A percentile compares a stretch with the other conserved stretches of the same genome.
Conservation (phyloP, 2,888 invertebrate species). For the Thereva unica region DNA sequence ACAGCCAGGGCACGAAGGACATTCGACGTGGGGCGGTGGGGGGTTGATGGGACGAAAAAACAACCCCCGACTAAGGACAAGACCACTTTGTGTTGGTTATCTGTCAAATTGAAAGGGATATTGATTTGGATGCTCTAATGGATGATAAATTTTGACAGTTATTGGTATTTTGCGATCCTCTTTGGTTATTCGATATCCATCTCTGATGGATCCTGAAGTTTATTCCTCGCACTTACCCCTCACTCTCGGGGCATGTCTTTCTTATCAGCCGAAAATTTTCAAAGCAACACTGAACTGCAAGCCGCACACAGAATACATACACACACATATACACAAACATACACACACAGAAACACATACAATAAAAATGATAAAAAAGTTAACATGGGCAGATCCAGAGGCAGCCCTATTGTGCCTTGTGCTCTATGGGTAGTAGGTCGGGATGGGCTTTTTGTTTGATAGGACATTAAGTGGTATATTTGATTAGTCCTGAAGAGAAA, state of each 20-base stretch:
- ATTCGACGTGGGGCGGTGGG: too few relatives aligned
- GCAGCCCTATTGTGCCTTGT: background rate
- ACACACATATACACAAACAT: background rate
- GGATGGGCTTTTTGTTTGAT: slow-evolving; percentile 26
- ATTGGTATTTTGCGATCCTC: slow-evolving; percentile 39
- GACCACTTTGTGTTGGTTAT: slow-evolving; percentile 26
- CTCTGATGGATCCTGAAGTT: slow-evolving; percentile 16
- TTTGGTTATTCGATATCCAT: slow-evolving; percentile 34
- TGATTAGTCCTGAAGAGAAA: slow-evolving; percentile 29
- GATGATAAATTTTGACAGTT: slow-evolving; percentile 41
- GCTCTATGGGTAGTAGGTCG: background rate
- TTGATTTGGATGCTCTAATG: slow-evolving; percentile 38
- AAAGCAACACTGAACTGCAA: slow-evolving; percentile 4
- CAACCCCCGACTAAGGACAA: background rate
- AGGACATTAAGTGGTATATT: slow-evolving; percentile 35
- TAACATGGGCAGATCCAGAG: background rate
- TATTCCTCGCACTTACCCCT: background rate
- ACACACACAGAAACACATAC: background rate
- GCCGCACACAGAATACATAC: background rate
- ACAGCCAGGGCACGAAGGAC: too few relatives aligned
- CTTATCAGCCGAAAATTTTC: slow-evolving; percentile 1
- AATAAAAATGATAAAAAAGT: background rate
- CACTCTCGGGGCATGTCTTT: background rate
- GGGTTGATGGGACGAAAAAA: too few relatives aligned
- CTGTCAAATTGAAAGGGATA: slow-evolving; percentile 38